Evolutionary conservation across 2,113 vertebrate genomes (phyloP), one percentile per base, ranked within the genome.

Genomic region (Charadrius vociferus): DNA sequence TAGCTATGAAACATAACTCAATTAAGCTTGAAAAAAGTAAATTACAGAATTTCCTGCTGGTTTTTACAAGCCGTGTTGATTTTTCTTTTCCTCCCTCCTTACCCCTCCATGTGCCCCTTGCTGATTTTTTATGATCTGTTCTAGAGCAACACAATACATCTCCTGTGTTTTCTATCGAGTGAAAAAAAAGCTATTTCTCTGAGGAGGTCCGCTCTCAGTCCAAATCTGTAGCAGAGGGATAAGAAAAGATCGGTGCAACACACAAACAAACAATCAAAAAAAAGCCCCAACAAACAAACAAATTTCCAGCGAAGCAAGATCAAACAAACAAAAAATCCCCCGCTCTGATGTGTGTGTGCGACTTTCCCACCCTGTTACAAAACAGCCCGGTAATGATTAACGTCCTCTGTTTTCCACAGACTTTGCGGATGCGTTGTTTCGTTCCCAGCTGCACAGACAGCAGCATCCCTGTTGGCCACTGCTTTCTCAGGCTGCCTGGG

Each of bases 31-130:
- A 19, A 85, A 90, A 68, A 89, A 92, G 78, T 53, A 92, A 90
- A 95, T 96, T 95, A 96, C 74, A 93, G 84, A 95, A 94, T 91
- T 96, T 96, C 96, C 95, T 93, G 95, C 95, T 97, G 93, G 1
- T 92, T 93, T 95, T 88, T 72, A 88, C 84, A 83, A 95, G 91
- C 96, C 74, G 81, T 56, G 82, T 87, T 88, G 92, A 92, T 94
- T 96, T 94, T 96, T 96, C 85, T 97, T 93, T 86, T 85, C 58
- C 71, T 85, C 39, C 84, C 45, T 90, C 82, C 83, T 72, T 61
- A 92, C 37, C 39, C 32, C 23, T 87, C 83, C 73, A 19, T 72
- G 68, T 68, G 61, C 83, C 94, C 88, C 95, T 96, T 95, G 91
- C 86, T 89, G 88, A 4, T 47, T 81, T 95, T 95, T 96, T 95